These are phyloP conservation scores for Drosophila kikkawai DNA, from an alignment of 1,140 invertebrate genomes.

Conservation along the genomic window DNA sequence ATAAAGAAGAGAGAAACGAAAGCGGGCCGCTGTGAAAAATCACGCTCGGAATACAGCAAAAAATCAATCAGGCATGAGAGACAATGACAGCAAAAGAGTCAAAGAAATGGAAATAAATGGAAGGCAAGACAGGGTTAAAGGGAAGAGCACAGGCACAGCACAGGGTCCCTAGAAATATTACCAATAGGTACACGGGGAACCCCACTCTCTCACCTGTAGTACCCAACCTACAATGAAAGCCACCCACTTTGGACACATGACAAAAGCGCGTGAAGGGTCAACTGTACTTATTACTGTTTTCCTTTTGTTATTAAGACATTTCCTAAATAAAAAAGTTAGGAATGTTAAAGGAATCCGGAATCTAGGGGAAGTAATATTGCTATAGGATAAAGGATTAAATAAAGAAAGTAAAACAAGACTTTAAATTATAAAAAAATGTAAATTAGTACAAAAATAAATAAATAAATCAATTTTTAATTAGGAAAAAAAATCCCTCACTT, in stretches of 20 bases:
- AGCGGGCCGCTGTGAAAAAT: constrained; percentile 36
- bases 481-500: no score
- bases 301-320: no score
- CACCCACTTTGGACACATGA: constrained; percentile 14
- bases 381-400: no score
- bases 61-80: constrained; percentile 46
- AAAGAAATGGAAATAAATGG: constrained; percentile 10
- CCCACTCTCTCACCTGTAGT: background rate
- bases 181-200: background rate
- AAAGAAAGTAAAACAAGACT: no score
- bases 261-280: background rate
- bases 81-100: constrained; percentile 24
- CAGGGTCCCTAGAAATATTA: no score
- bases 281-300: constrained; percentile 20
- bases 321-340: no score
- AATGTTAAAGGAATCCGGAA: no score
- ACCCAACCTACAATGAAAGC: background rate
- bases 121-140: background rate
- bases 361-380: no score
- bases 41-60: constrained; percentile 36
- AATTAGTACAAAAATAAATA: no score
- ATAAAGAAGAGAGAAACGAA: constrained; percentile 20
- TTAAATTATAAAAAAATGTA: no score
- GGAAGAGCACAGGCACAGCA: background rate
- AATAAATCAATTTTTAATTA: no score